Base-by-base conservation (phyloP, 2,113 vertebrate species). In the Pelobates fuscus region DNA sequence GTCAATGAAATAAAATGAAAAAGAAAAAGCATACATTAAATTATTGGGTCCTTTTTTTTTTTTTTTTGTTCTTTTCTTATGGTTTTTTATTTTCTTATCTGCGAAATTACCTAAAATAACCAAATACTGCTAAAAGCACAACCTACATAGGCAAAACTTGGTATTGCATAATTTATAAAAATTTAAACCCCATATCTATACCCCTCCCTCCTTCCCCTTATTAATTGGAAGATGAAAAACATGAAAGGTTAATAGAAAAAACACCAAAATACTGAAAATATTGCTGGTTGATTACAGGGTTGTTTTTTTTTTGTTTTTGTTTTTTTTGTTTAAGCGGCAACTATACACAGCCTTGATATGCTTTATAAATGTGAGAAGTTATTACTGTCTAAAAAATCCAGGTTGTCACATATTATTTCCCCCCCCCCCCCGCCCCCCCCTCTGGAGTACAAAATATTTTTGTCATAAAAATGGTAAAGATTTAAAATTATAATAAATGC, bases 81-180 rank as follows among this genome's bases (percentile, higher is more conserved):
- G n/a, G n/a, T n/a, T n/a, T n/a, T n/a, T n/a, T n/a, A n/a, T n/a
- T n/a, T n/a, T 80, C 90, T 88, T 90, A 94, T 95, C 93, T 96
- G 93, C 93, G 89, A 94, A 94, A 95, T 98, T 98, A 96, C 93
- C 91, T 96, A 95, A 94, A 97, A 95, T 96, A 96, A 94, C 94
- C 92, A 93, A 77, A 96, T 95, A 93, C 90, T 96, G 94, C 96
- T 99, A 98, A 95, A 98, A 99, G 95, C 95, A 96, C 95, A 97
- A 99, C 95, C 94, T 98, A 99, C 94, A 95, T 98, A 99, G 97
- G 96, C 96, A 98, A 99, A 98, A 98, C 94, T 94, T 94, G 96
- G 97, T 98, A 98, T 99, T 99, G 97, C 96, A 99, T 99, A 99
- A 98, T 96, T 97, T 90, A 88, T 95, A 95, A 95, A 95, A 95